These are phyloP conservation scores for Galeopsomyia nigrocyanea DNA, from an alignment of 2,888 invertebrate genomes.

Conservation along the genomic window DNA sequence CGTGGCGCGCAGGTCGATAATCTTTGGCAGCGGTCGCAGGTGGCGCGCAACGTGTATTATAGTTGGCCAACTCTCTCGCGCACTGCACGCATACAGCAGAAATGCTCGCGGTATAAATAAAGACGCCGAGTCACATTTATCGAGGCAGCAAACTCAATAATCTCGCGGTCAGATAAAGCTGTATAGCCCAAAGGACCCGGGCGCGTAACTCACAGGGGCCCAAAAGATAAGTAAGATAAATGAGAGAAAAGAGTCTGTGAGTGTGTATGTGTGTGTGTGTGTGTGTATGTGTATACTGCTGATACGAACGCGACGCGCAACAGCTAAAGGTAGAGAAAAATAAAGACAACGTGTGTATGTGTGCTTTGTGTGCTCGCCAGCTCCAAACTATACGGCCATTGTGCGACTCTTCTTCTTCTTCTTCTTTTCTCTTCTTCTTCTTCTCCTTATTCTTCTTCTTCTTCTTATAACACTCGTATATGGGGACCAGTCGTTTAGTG, in stretches of 20 bases:
- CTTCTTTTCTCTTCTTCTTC: too few species aligned
- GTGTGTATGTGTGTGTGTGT: neutral
- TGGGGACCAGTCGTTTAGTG: too few species aligned
- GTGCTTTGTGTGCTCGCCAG: too few species aligned
- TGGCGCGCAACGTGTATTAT: neutral
- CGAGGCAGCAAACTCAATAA: conserved; percentile 31
- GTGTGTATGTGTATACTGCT: neutral
- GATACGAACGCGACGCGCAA: neutral
- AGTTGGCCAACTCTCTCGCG: neutral
- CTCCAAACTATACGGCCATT: too few species aligned
- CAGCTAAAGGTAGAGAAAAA: neutral
- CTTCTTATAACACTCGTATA: too few species aligned
- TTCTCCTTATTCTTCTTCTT: too few species aligned
- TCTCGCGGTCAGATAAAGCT: conserved; percentile 18
- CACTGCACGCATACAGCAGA: neutral
- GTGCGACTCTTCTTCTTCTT: too few species aligned
- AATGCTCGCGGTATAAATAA: conserved; percentile 22
- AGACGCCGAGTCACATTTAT: conserved; percentile 29
- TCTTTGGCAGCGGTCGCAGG: conserved; percentile 22
- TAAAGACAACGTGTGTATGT: too few species aligned
- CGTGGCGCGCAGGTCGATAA: neutral
- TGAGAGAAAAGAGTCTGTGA: conserved; percentile 11
- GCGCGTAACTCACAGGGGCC: conserved; percentile 24
- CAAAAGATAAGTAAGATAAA: conserved; percentile 29
- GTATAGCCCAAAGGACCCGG: conserved; percentile 2